Base-by-base conservation (phyloP, 2,113 vertebrate species). In the Cebidichthys violaceus region DNA sequence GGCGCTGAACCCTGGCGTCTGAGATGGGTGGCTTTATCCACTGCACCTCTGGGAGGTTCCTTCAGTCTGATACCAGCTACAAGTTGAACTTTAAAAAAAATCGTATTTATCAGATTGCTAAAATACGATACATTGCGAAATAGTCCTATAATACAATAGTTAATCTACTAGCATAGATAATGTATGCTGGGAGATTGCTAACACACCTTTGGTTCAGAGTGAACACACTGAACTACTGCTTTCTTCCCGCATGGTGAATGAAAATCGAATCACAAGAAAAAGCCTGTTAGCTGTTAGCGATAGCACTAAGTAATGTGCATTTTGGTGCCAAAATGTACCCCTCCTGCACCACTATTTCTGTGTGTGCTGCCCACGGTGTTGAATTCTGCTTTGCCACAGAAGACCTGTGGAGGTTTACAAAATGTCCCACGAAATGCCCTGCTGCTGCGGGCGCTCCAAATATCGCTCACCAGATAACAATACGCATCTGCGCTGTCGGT, bases 371-470 rank as follows among this genome's bases (percentile, higher is more conserved):
- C 84, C 81, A 78, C 79, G 78, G 76, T 71, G 82, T 22, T 69
- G 57, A 66, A 71, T 82, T 84, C 47, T 50, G 75, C 75, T 80
- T 66, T 64, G 31, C 71, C 39, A 39, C 43, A 74, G 66, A 66
- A 66, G 67, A 78, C 41, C 85, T 41, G 77, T 17, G 71, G 71
- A 81, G 55, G 59, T 81, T 87, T 81, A 69, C 22, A 75, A 83
- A 79, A 87, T 73, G 45, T 55, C 13, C 59, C 47, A 71, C 71
- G 29, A 87, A 72, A 70, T 62, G 22, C 13, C 74, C 72, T 72
- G 77, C 90, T 86, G 78, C 72, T 78, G 47, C 4, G 43, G 45
- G 57, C 73, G 9, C 52, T 7, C 9, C 70, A 72, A 67, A 75
- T 67, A 60, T 67, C 43, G 9, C 67, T 79, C 70, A 52, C 39